Percentiles rank a stretch among this genome's conserved stretches.
Evolutionary conservation across 2,888 invertebrate species (phyloP).

Genomic region (Chloromyia formosa): DNA sequence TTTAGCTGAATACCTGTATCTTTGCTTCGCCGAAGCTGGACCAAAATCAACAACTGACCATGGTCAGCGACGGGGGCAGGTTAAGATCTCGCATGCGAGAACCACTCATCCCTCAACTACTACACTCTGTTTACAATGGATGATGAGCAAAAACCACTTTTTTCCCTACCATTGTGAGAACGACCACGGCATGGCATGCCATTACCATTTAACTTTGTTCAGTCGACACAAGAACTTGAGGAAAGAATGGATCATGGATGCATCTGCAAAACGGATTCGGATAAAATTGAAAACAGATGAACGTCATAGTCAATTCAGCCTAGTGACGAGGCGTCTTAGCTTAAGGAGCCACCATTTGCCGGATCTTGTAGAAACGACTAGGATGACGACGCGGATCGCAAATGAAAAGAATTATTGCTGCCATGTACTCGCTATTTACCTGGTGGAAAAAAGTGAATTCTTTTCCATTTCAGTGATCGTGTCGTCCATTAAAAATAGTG

Average conservation of each 20-base stretch:
- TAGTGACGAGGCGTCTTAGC: no score
- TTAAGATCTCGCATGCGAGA: constrained; percentile 5
- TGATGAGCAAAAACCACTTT: constrained; percentile 24
- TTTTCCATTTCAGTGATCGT: constrained; percentile 25
- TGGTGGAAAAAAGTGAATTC: constrained; percentile 19
- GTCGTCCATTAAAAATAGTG: background rate
- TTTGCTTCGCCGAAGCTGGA: background rate
- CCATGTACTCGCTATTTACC: no score
- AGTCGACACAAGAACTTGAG: background rate
- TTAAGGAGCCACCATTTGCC: no score
- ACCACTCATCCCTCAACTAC: background rate
- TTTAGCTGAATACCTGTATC: no score
- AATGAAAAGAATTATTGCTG: constrained; percentile 5
- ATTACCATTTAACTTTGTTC: no score
- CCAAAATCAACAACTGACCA: constrained; percentile 4
- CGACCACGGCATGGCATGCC: no score
- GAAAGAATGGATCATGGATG: background rate
- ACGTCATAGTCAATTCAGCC: background rate
- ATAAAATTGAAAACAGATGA: constrained; percentile 14
- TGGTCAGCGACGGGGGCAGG: background rate
- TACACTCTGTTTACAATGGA: constrained; percentile 5
- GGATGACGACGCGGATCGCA: background rate
- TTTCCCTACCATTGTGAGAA: no score
- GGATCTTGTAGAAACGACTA: constrained; percentile 4
- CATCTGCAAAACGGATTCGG: background rate